Evolutionary conservation across 1,140 invertebrate species (phyloP), one percentile per base, ranked within the genome.

Genomic region (Musca vetustissima): DNA sequence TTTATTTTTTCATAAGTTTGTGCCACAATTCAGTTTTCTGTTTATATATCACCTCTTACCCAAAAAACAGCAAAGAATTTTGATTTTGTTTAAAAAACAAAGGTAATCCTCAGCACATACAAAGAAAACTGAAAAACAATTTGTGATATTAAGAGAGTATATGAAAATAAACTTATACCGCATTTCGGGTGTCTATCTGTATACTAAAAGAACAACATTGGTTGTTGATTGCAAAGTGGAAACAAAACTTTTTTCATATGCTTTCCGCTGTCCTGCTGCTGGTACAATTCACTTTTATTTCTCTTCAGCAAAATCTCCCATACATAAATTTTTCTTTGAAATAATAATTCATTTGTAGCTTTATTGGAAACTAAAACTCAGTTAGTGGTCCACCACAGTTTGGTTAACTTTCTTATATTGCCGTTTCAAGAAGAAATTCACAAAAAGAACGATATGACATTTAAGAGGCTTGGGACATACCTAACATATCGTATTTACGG

Each of bases 321-420:
- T 43, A 43, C 36, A 43, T 43, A 43, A 43, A 43, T 57, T 57
- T 57, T 53, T 53, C 8, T 53, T 53, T 57, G 14, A 43, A 57
- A 57, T 57, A 57, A 57, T 57, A 57, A 57, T 57, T 57, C 53
- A 57, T 57, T 57, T 57, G 7, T 53, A 13, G 7, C 9, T 53
- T 53, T 53, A 8, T 57, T 13, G 24, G 24, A 57, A 57, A 57
- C 24, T 43, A 43, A 43, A 43, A 28, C 57, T 19, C 57, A 61
- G 57, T 43, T 61, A 61, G 57, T 61, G 57, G 57, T 61, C 57
- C 57, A 61, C 57, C 57, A 32, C 57, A 19, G 21, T 43, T n/a
- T 19, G 57, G 57, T 61, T 61, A n/a, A 24, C 49, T 52, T 19
- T 19, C 17, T 22, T 59, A n/a, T n/a, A 15, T 32, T 28, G n/a